Base-by-base conservation (phyloP, 2,113 vertebrate genomes). In the Opisthocomus hoazin region DNA sequence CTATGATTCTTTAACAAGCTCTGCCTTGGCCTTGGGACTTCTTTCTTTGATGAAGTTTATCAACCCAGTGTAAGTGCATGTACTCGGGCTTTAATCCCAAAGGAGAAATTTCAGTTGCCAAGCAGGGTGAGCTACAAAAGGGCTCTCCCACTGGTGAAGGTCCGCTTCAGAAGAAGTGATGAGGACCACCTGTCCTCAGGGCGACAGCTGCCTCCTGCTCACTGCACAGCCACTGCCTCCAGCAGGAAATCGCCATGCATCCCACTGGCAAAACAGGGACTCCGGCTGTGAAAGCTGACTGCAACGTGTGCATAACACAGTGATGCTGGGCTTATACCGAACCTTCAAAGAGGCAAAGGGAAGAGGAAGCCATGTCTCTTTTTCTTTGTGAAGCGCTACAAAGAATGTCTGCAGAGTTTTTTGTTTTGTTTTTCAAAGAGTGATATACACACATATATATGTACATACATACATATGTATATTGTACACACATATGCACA, bases 251-350 rank as follows among this genome's bases (percentile, higher is more conserved):
- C 1, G 6, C 23, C 30, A 30, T 7, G 20, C 5, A 56, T 32
- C 21, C 68, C 0, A 0, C 19, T 0, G 0, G 30, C 12, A 29
- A 91, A 78, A 68, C 9, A 19, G 50, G 12, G 10, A 50, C 19
- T 6, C 36, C 24, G 45, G 29, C 5, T 0, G 5, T 4, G 23
- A 60, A 26, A 57, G 57, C 3, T 13, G 14, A 26, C 56, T 89
- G 63, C 75, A 57, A 82, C 5, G 1, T 26, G 32, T 27, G 9
- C 3, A 0, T 18, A 30, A 46, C 1, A 5, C 53, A 75, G 63
- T 81, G 48, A 43, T 54, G 27, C 12, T 46, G 27, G 37, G 51
- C 36, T 93, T 66, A 36, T 1, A 37, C 17, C 43, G 53, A 90
- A 64, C 51, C 65, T 71, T 61, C 70, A 76, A 39, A 84, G 66